Base-by-base conservation (phyloP, 2,888 invertebrate genomes). In the Temnothorax rugatulus region DNA sequence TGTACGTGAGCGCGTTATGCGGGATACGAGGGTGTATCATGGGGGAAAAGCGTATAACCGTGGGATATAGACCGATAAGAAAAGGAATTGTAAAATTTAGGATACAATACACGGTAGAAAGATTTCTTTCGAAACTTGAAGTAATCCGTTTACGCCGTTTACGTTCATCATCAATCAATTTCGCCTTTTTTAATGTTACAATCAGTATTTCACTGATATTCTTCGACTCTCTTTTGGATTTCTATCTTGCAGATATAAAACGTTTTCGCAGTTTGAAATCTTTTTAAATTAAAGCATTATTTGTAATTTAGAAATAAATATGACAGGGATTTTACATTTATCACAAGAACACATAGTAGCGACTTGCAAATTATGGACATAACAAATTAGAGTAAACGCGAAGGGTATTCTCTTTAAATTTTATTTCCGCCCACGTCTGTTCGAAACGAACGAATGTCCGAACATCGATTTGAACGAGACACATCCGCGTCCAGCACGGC, bases 1-100 rank as follows among this genome's bases (percentile, higher is more conserved):
- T 59, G 34, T 59, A 59, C 47, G 44, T 44, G 79, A 79, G 38
- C 25, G 47, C 13, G 44, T 69, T 57, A 44, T 29, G 54, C n/a
- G 38, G 47, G 13, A 34, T 69, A 44, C 13, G 11, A 54, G 44
- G 34, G 29, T 21, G 9, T 7, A 13, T 13, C 34, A 69, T 21
- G 21, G 57, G 34, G 63, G 44, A 34, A 54, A n/a, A 68, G 66
- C 41, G 29, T 29, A 18, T 44, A 38, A 52, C 25, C 25, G 18
- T 7, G 34, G 11, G n/a, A 15, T 7, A 18, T 8, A 57, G n/a
- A 69, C n/a, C 34, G 21, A 44, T 68, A 34, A 25, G 41, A 52
- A 38, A 15, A 8, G n/a, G 11, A 41, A 47, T 71, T 15, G 13
- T 29, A 18, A 54, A 41, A 11, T 29, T 52, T 38, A 4, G 15